Evolutionary conservation across 2,888 invertebrate genomes (phyloP), one percentile per base, ranked within the genome.

Genomic region (Lasiommata megera): DNA sequence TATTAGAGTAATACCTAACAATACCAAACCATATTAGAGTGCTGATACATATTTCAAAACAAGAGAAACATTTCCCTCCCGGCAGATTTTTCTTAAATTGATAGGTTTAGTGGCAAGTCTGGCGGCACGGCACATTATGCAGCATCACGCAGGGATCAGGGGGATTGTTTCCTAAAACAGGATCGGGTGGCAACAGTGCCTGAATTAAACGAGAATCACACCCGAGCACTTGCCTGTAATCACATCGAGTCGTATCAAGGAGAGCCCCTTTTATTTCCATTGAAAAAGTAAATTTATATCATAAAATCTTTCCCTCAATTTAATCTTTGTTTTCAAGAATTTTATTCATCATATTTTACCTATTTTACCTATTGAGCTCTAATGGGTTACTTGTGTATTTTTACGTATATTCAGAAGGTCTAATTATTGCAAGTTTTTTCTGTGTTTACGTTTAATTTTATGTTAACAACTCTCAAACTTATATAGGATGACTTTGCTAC

Each of bases 111-210:
- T 67, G 65, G 64, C 65, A 69, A 70, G 71, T 73, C 73, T 74
- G 69, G 69, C 73, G 69, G 73, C 69, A 70, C 68, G 74, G 71
- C 73, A 77, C 82, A 90, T 90, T 90, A 90, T 90, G 89, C 89
- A 84, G 76, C 80, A 82, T 83, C 89, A 90, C 89, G 89, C 74
- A 69, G 80, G 85, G 88, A 88, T 89, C 87, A 85, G 77, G 72
- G 72, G 83, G 85, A 85, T 85, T 84, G 85, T 86, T 82, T 86
- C 84, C 83, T 84, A 82, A 85, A 87, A 84, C 84, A 86, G 81
- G 82, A 85, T 84, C 77, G 83, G 77, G 80, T 76, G 76, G 74
- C 70, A 70, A 71, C 80, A 74, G 74, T 70, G 77, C 68, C 75
- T 76, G 80, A 81, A 84, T 83, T 84, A 79, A 83, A 78, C 76